Evolutionary conservation across 2,113 vertebrate species (phyloP).

Genomic region (Paralichthys olivaceus): DNA sequence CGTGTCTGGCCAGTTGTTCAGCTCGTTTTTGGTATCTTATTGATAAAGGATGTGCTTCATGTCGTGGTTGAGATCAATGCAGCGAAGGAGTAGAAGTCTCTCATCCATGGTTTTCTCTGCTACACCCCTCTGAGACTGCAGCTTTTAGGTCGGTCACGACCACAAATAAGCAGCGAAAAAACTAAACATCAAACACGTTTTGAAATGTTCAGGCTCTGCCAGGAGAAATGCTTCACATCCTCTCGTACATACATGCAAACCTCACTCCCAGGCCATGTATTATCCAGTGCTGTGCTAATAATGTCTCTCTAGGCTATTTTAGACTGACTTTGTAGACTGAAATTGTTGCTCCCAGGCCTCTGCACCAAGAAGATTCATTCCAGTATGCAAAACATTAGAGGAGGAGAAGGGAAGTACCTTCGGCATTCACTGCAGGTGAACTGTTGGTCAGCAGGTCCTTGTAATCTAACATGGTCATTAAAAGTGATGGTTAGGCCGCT

Average conservation of each 20-base stretch:
- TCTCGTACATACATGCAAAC: neutral
- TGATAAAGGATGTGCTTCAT: neutral
- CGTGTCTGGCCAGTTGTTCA: neutral
- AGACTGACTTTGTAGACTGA: slow-evolving; percentile 33
- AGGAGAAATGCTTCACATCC: neutral
- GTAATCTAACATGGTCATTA: neutral
- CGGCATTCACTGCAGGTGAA: neutral
- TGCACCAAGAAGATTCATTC: slow-evolving; percentile 15
- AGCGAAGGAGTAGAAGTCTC: slow-evolving; percentile 6
- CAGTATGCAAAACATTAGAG: neutral
- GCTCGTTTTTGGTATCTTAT: neutral
- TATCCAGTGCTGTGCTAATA: slow-evolving; percentile 3
- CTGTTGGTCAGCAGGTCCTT: neutral
- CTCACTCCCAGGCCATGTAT: slow-evolving; percentile 19
- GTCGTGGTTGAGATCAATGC: no score
- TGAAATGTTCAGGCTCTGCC: neutral
- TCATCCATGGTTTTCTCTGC: neutral
- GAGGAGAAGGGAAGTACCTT: neutral
- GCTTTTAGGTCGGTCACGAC: neutral
- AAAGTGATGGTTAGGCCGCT: neutral
- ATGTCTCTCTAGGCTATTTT: slow-evolving; percentile 57
- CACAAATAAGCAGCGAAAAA: neutral
- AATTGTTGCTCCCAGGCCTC: slow-evolving; percentile 32
- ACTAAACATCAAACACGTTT: slow-evolving; percentile 23
- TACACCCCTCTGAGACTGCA: neutral